Evolutionary conservation across 2,113 vertebrate species (phyloP).

Genomic region (Protobothrops mucrosquamatus): DNA sequence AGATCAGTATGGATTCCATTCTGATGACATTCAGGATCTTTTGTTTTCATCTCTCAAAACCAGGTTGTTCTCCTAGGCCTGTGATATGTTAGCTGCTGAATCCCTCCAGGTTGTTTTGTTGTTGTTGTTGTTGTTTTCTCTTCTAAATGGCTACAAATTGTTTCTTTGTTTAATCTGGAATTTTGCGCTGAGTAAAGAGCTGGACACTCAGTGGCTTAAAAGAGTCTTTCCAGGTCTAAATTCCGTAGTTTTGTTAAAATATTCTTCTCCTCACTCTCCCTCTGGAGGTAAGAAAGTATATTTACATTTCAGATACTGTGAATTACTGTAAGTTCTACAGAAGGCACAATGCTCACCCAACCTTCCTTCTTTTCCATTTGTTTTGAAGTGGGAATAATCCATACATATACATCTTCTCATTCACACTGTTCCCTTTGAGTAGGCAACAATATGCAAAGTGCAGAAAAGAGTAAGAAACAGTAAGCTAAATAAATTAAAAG

Average conservation of each 20-base stretch:
- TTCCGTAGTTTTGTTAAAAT: not conserved
- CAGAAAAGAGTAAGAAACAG: not conserved
- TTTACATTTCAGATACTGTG: not conserved
- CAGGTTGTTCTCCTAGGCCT: not conserved
- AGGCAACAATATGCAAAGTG: not conserved
- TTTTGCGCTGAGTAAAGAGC: not conserved
- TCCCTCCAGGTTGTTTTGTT: not conserved
- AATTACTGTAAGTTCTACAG: not conserved
- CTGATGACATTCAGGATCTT: not conserved
- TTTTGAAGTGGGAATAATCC: not conserved
- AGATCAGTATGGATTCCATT: not conserved
- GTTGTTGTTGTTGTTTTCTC: not conserved
- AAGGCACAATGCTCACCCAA: not conserved
- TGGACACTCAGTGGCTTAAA: not conserved
- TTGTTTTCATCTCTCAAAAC: not conserved
- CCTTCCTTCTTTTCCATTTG: not conserved
- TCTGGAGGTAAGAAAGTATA: not conserved
- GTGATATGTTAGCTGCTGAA: not conserved
- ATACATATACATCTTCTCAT: not conserved
- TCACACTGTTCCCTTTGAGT: not conserved
- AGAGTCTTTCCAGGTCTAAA: not conserved
- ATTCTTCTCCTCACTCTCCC: not conserved
- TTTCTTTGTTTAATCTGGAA: not conserved
- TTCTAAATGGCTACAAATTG: not conserved
- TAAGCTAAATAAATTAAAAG: not conserved